phyloP scores from a whole-genome alignment of 2,113 vertebrate genomes.

The Theristicus caerulescens region DNA sequence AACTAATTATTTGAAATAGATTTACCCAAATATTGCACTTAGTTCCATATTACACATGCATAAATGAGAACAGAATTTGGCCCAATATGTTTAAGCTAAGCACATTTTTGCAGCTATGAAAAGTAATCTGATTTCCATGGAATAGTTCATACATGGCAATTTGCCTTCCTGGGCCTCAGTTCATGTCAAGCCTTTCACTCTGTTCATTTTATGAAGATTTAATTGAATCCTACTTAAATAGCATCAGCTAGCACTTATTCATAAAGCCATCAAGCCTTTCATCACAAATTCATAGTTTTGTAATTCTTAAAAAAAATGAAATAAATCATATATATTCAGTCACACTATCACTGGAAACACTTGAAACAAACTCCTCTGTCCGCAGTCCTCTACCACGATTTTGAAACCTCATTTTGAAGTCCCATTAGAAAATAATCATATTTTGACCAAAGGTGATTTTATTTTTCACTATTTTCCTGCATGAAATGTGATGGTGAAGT shows the following conservation, averaged over 20 bases:
- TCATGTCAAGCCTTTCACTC: slow-evolving; percentile 67
- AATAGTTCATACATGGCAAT: slow-evolving; percentile 67
- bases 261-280: slow-evolving; percentile 67
- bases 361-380: slow-evolving; percentile 41
- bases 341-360: slow-evolving; percentile 46
- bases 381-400: not conserved
- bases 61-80: slow-evolving; percentile 65
- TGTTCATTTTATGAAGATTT: slow-evolving; percentile 69
- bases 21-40: slow-evolving; percentile 66
- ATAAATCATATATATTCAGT: slow-evolving; percentile 17
- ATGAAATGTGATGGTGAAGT: not conserved
- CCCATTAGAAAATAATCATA: not conserved
- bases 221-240: slow-evolving; percentile 74
- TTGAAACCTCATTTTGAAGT: slow-evolving; percentile 23
- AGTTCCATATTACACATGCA: slow-evolving; percentile 46
- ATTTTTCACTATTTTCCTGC: not conserved
- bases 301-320: slow-evolving; percentile 35
- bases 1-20: slow-evolving; percentile 69
- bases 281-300: slow-evolving; percentile 63
- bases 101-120: slow-evolving; percentile 66
- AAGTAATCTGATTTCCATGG: slow-evolving; percentile 67
- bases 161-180: slow-evolving; percentile 62
- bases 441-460: slow-evolving; percentile 4
- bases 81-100: slow-evolving; percentile 59
- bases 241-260: slow-evolving; percentile 71